Conservation (phyloP, 2,888 invertebrate genomes). For the Pterobdella sp. region DNA sequence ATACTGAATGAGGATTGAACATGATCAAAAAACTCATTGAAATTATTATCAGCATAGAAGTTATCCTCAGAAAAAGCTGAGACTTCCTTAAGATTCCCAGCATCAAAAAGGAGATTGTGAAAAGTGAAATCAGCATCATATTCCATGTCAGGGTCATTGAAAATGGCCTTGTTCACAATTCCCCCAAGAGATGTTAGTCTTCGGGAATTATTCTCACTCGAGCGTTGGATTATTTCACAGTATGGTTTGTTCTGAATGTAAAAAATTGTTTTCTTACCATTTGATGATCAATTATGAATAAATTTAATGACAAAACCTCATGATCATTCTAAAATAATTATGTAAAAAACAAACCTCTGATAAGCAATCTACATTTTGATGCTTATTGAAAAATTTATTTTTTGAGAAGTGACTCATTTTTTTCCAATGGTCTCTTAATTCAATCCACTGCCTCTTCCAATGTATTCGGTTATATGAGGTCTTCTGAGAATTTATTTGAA, state of each 20-base stretch:
- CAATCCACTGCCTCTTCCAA: conserved; percentile 93
- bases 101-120: neutral
- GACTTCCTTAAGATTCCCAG: conserved; percentile 19
- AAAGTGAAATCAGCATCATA: conserved; percentile 14
- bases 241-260: conserved; percentile 11
- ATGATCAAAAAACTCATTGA: conserved; percentile 15
- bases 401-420: conserved; percentile 81
- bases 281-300: neutral
- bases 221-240: conserved; percentile 22
- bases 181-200: conserved; percentile 17
- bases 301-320: neutral
- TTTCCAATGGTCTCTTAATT: conserved; percentile 95
- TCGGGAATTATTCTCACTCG: conserved; percentile 24
- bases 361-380: conserved; percentile 8
- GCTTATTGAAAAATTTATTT: conserved; percentile 20
- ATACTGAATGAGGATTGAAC: conserved; percentile 10
- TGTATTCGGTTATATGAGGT: conserved; percentile 97
- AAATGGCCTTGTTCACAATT: conserved; percentile 13
- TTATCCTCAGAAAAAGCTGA: conserved; percentile 18
- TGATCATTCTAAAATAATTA: neutral
- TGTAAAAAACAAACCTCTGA: conserved; percentile 10
- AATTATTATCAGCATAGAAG: conserved; percentile 11
- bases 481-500: no score
- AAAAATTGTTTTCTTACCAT: neutral
- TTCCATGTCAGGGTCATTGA: conserved; percentile 9